A percentile compares a stretch with the other conserved stretches of the same genome.
Conservation (phyloP, 2,888 invertebrate genomes). For the Tinea trinotella region DNA sequence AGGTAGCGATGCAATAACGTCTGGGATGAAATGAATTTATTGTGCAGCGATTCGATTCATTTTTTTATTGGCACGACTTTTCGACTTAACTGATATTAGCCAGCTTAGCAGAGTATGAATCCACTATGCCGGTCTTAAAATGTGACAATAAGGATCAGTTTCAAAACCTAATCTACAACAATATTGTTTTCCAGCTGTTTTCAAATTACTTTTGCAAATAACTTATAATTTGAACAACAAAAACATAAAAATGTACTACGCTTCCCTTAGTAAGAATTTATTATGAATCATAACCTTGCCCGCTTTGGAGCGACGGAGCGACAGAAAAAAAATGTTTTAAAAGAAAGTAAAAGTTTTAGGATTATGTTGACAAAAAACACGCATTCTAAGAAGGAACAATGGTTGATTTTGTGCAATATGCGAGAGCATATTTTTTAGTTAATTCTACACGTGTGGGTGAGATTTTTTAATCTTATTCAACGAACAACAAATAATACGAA, state of each 20-base stretch:
- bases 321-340: slow-evolving; percentile 32
- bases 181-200: no score
- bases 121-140: no score
- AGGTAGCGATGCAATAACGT: slow-evolving; percentile 51
- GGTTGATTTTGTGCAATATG: slow-evolving; percentile 11
- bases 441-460: background rate
- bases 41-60: slow-evolving; percentile 28
- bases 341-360: slow-evolving; percentile 53
- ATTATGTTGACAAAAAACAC: slow-evolving; percentile 35
- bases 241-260: no score
- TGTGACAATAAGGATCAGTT: no score
- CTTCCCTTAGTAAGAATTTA: no score
- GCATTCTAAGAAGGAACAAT: slow-evolving; percentile 11
- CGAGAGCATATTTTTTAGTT: background rate
- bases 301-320: slow-evolving; percentile 19
- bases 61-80: background rate
- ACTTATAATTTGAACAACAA: no score
- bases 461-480: background rate
- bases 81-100: no score
- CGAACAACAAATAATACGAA: background rate
- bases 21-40: slow-evolving; percentile 27
- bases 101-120: no score
- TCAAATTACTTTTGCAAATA: no score
- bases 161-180: no score
- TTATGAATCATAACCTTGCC: background rate